Evolutionary conservation across 2,888 invertebrate species (phyloP), one percentile per base, ranked within the genome.

Genomic region (Ceraclea dissimilis): DNA sequence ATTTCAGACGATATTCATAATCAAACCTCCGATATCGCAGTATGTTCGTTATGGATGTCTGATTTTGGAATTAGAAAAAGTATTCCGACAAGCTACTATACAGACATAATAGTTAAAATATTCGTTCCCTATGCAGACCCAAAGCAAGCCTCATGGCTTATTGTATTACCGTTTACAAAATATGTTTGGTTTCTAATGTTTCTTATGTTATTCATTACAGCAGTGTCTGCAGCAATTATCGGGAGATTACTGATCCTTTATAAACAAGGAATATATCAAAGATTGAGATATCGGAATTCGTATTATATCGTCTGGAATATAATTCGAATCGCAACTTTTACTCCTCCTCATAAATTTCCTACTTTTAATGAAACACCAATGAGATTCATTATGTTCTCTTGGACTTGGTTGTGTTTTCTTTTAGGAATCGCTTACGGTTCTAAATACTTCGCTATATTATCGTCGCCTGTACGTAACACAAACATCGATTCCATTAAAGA

Each of bases 351-450:
- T 17, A 21, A 26, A 33, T 57, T 57, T 47, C 57, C 57, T 2
- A 46, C 44, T 2, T 19, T 13, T 4, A 44, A 33, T 33, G 53
- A 57, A 31, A 33, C 46, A 13, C 22, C 50, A 1, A 53, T 57
- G 57, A 49, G 57, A 21, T 46, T 26, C n/a, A 18, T 57, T 8
- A 50, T 53, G 2, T 19, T 57, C 2, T 39, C 44, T 2, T 57
- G 57, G 57, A 2, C 52, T 10, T 50, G 46, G 46, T 19, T 57
- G 16, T 49, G 49, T 21, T 16, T 53, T 11, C 31, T 57, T 17
- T 44, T 57, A 10, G 57, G 53, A 2, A 46, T 57, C 6, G 31
- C 48, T 18, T 57, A 57, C 22, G 49, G 39, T 11, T 52, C 57
- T 2, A 53, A 50, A 16, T 57, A 57, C 22, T 52, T 52, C 8